These are phyloP conservation scores for Brachystomella parvula DNA, from an alignment of 1,140 invertebrate genomes.

Conservation along the genomic window DNA sequence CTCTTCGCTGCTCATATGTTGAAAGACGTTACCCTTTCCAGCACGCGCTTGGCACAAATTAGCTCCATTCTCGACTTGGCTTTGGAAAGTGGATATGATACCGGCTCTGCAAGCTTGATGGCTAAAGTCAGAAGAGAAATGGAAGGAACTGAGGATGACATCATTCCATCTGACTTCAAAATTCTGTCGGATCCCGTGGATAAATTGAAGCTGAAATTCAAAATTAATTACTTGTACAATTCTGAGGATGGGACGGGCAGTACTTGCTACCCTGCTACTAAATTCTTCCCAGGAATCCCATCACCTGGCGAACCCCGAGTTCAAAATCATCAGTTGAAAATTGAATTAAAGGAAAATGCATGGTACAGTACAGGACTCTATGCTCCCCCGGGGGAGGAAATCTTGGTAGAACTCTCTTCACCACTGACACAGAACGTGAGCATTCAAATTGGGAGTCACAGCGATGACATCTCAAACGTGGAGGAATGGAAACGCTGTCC, in stretches of 20 bases:
- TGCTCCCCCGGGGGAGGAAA: slow-evolving; percentile 5
- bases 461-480: not conserved
- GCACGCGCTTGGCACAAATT: not conserved
- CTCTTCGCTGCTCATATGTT: not conserved
- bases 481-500: slow-evolving; percentile 5
- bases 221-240: not conserved
- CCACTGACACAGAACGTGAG: not conserved
- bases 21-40: not conserved
- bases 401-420: not conserved
- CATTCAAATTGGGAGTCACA: slow-evolving; percentile 9
- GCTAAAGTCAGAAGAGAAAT: not conserved
- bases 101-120: not conserved
- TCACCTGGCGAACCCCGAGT: not conserved
- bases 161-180: not conserved
- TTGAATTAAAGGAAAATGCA: not conserved
- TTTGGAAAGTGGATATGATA: not conserved
- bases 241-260: not conserved
- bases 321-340: not conserved
- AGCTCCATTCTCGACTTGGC: not conserved
- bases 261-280: not conserved
- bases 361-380: slow-evolving; percentile 10
- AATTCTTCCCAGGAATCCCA: not conserved
- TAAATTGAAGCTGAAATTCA: not conserved
- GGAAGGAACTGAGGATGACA: not conserved
- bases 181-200: not conserved